phyloP scores from a whole-genome alignment of 2,113 vertebrate species.

The Eidolon helvum region DNA sequence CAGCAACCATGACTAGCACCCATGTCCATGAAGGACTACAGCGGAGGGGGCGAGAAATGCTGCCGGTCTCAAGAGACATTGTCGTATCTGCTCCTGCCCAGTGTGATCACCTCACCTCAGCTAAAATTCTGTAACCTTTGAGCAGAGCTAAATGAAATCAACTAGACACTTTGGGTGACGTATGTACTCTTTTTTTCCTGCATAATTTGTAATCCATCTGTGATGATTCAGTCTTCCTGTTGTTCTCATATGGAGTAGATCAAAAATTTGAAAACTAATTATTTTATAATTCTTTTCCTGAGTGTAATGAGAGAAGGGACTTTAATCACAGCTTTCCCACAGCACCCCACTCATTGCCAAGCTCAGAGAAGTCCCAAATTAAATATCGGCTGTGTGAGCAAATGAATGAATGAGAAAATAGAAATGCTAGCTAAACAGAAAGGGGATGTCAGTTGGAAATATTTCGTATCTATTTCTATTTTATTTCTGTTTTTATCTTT shows the following conservation, averaged over 20 bases:
- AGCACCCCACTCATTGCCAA: neutral
- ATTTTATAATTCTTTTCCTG: neutral
- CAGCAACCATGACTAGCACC: neutral
- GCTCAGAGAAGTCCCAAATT: neutral
- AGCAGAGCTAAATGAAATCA: neutral
- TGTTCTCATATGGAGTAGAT: neutral
- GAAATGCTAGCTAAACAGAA: neutral
- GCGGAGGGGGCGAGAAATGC: neutral
- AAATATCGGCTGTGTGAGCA: neutral
- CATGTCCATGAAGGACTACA: neutral
- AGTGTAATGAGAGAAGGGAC: neutral
- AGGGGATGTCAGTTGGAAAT: neutral
- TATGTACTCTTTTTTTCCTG: neutral
- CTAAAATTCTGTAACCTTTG: neutral
- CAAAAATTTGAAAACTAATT: neutral
- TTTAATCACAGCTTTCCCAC: neutral
- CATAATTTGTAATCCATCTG: neutral
- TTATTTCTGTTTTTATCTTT: neutral
- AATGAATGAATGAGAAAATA: conserved; percentile 2
- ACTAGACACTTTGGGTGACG: neutral
- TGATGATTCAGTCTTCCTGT: neutral
- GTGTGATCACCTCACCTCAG: neutral
- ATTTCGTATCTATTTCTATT: neutral
- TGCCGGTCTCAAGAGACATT: neutral
- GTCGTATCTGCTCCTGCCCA: neutral